Base-by-base conservation (phyloP, 2,888 invertebrate genomes). In the Morpho achilles region DNA sequence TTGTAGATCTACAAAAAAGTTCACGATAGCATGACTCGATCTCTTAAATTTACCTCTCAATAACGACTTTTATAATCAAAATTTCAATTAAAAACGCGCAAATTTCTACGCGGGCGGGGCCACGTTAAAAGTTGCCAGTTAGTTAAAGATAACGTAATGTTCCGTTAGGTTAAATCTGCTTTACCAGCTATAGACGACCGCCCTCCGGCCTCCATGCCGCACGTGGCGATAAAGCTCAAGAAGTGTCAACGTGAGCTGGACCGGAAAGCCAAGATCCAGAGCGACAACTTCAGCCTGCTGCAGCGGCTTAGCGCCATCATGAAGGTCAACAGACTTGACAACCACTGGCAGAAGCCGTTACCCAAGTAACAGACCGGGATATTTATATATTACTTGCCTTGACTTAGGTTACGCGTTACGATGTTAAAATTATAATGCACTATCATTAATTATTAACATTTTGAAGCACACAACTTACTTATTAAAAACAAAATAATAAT, bases 241-340 rank as follows among this genome's bases (percentile, higher is more conserved):
- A 94, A 94, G 75, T 83, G 91, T 53, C 95, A 95, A 76, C 91
- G 91, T 45, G 95, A 95, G 82, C 84, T 85, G 43, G 95, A 96
- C 73, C 90, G 95, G 45, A 91, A 91, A 67, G 76, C 83, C 59
- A 91, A 92, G 79, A 94, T 95, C 49, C 92, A 93, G 77, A 84
- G 84, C 53, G 95, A 95, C 72, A 96, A 96, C 84, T 92, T 93
- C 69, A 91, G 93, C 49, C 79, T 96, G 58, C 82, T 95, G 67
- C 94, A 94, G 81, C 92, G 94, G 52, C 87, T 95, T 65, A 87
- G 88, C 58, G 87, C 91, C 66, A 93, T 95, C 69, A 95, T 94
- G 94, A 84, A 82, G 60, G 92, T 88, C 44, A 94, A 92, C 73
- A 84, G 95, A 49, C 88, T 95, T 45, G 94, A 94, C 69, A 94